Percentiles rank a stretch among this genome's conserved stretches.
phyloP scores from a whole-genome alignment of 2,888 invertebrate genomes.

The Synanthedon andrenaeformis region DNA sequence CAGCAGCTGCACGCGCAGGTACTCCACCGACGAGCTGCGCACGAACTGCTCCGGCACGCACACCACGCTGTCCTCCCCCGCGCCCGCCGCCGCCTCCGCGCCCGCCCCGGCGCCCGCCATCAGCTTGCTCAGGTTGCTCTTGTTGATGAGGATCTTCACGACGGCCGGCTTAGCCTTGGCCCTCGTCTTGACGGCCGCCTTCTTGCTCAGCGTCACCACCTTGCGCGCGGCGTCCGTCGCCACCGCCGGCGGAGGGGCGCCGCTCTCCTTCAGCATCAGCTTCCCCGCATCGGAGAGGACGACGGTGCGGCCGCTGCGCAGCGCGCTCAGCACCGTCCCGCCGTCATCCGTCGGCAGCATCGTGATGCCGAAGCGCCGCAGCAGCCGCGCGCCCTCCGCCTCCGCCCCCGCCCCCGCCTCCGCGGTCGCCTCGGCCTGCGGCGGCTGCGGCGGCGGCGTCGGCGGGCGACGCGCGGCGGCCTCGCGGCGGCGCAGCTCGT shows the following conservation, averaged over 20 bases:
- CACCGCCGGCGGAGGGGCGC: slow-evolving; percentile 25
- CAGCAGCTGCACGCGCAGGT: slow-evolving; percentile 27
- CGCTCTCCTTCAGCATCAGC: slow-evolving; percentile 74
- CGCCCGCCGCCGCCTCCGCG: slow-evolving; percentile 5
- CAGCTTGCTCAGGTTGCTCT: slow-evolving; percentile 36
- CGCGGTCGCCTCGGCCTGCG: slow-evolving; percentile 1
- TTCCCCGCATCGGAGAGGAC: slow-evolving; percentile 86
- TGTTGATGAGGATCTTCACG: slow-evolving; percentile 60
- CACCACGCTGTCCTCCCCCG: slow-evolving; percentile 3
- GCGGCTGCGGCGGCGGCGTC: neutral
- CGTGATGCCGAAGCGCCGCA: slow-evolving; percentile 88
- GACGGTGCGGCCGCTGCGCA: slow-evolving; percentile 88
- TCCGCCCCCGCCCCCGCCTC: slow-evolving; percentile 6
- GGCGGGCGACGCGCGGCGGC: slow-evolving; percentile 7
- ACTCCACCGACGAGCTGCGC: slow-evolving; percentile 11
- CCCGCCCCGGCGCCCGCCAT: slow-evolving; percentile 15
- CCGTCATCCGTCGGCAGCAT: slow-evolving; percentile 84
- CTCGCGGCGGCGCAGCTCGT: slow-evolving; percentile 18
- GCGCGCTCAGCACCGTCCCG: slow-evolving; percentile 79
- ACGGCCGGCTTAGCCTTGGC: slow-evolving; percentile 27
- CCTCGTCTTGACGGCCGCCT: neutral
- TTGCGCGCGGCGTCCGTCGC: slow-evolving; percentile 16
- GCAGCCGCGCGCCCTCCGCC: slow-evolving; percentile 70
- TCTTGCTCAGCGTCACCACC: slow-evolving; percentile 1
- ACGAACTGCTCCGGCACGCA: slow-evolving; percentile 18